A percentile compares a stretch with the other conserved stretches of the same genome.
These are phyloP conservation scores for Ips typographus DNA, from an alignment of 1,140 invertebrate genomes.

Conservation along the genomic window DNA sequence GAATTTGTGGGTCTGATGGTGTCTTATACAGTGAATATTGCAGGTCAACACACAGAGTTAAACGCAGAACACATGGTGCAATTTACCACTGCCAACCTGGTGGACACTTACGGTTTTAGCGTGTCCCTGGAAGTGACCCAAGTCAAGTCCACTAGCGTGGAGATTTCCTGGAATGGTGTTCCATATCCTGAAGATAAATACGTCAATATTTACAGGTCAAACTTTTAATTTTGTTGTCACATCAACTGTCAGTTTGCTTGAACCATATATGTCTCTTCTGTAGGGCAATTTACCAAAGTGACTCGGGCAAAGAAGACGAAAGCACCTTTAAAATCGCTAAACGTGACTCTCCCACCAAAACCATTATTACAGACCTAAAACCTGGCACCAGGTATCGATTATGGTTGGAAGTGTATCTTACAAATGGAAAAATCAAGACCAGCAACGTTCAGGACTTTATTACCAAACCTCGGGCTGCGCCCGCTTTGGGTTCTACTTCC, in stretches of 20 bases:
- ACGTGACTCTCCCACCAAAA: constrained; percentile 70
- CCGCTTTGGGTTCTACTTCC: constrained; percentile 57
- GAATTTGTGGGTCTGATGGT: neutral
- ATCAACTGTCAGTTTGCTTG: neutral
- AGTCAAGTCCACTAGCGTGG: constrained; percentile 73
- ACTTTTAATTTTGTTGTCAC: neutral
- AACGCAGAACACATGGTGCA: constrained; percentile 67
- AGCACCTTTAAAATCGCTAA: constrained; percentile 83
- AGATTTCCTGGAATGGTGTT: constrained; percentile 78
- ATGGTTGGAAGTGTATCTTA: constrained; percentile 85
- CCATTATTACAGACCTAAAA: constrained; percentile 70
- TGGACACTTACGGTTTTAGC: constrained; percentile 70
- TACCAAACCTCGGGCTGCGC: constrained; percentile 72
- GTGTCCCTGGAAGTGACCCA: constrained; percentile 72
- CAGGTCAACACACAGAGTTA: constrained; percentile 70
- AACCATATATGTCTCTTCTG: neutral
- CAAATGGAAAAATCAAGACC: constrained; percentile 85
- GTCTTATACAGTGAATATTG: neutral
- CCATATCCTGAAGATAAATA: constrained; percentile 86
- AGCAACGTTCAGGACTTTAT: constrained; percentile 84
- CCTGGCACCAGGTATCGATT: constrained; percentile 80
- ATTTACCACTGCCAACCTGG: constrained; percentile 60
- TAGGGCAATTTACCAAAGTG: constrained; percentile 74
- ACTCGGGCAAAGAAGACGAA: constrained; percentile 72
- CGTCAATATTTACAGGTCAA: constrained; percentile 78